Evolutionary conservation across 2,888 invertebrate genomes (phyloP).

Genomic region (Monopis laevigella): DNA sequence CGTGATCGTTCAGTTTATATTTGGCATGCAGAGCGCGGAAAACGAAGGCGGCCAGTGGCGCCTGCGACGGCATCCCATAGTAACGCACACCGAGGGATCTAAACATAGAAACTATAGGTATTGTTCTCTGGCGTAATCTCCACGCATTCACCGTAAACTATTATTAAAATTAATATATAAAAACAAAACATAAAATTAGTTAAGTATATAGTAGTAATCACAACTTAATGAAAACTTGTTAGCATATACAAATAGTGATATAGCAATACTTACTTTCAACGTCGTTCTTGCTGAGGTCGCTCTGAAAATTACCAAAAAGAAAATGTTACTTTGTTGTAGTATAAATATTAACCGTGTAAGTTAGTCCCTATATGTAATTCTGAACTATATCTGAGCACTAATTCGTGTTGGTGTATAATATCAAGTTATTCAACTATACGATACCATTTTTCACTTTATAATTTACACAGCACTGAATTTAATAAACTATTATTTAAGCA

Average conservation of each 20-base stretch:
- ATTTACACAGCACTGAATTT: slow-evolving; percentile 30
- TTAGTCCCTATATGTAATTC: background rate
- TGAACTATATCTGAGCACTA: background rate
- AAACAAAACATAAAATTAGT: background rate
- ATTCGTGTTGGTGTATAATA: slow-evolving; percentile 22
- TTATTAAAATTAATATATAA: background rate
- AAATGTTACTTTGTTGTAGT: slow-evolving; percentile 35
- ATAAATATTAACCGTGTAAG: background rate
- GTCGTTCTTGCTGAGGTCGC: slow-evolving; percentile 87
- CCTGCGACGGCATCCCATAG: slow-evolving; percentile 40
- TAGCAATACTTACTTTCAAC: slow-evolving; percentile 82
- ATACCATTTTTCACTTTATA: slow-evolving; percentile 31
- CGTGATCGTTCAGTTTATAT: slow-evolving; percentile 55
- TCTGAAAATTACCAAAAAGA: slow-evolving; percentile 73
- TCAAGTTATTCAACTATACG: slow-evolving; percentile 25
- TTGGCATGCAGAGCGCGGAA: slow-evolving; percentile 57
- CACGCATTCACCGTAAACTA: background rate
- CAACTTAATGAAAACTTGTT: background rate
- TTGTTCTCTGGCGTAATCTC: slow-evolving; percentile 1
- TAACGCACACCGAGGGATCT: slow-evolving; percentile 52
- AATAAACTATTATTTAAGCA: slow-evolving; percentile 15
- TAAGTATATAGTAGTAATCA: background rate
- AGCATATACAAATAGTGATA: background rate
- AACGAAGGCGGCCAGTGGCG: slow-evolving; percentile 40
- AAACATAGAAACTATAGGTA: slow-evolving; percentile 50